phyloP scores from a whole-genome alignment of 2,113 vertebrate species.

The Archocentrus centrarchus region DNA sequence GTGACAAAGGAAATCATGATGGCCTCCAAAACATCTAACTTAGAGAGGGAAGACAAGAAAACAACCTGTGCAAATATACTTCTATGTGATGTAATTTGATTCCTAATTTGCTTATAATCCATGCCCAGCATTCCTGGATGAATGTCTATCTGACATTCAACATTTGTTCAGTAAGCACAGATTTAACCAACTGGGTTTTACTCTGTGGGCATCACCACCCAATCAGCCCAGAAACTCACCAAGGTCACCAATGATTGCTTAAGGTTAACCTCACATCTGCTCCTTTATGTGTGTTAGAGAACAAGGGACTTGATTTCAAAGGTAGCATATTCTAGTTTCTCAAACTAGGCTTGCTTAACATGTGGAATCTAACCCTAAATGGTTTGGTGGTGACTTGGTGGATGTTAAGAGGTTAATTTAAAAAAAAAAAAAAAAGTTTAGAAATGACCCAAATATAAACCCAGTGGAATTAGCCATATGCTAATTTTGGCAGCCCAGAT shows the following conservation, averaged over 20 bases:
- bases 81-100: background rate
- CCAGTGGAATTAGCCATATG: background rate
- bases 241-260: background rate
- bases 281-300: background rate
- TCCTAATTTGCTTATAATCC: background rate
- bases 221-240: background rate
- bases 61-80: background rate
- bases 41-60: background rate
- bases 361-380: background rate
- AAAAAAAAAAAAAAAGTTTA: background rate
- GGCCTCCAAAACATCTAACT: background rate
- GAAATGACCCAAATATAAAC: conserved; percentile 21
- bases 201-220: background rate
- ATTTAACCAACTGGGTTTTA: background rate
- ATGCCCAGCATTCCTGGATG: background rate
- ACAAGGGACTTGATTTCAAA: background rate
- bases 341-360: background rate
- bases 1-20: background rate
- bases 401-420: background rate
- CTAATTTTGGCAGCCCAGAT: conserved; percentile 14
- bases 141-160: background rate
- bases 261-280: background rate
- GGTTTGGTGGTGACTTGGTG: background rate
- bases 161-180: background rate
- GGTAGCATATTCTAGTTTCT: background rate